Conservation (phyloP, 2,797 vertebrate genomes). For the Poliocrania exsul region DNA sequence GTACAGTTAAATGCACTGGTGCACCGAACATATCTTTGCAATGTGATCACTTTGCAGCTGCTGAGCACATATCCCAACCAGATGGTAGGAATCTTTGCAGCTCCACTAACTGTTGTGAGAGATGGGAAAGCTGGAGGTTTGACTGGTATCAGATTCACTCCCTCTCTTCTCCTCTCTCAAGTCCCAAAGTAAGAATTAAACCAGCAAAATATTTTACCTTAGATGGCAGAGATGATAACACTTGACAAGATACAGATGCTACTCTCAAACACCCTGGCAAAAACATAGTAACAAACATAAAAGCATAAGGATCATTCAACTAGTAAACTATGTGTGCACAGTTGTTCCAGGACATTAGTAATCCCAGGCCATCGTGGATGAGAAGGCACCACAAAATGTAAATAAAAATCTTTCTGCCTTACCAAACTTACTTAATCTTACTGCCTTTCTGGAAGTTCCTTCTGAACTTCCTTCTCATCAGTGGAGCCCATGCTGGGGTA, state of each 20-base stretch:
- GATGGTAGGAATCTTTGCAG: neutral
- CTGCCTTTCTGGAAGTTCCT: neutral
- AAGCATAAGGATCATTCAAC: neutral
- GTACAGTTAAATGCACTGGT: neutral
- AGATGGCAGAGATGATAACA: neutral
- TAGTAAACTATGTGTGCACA: neutral
- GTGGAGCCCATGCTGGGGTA: neutral
- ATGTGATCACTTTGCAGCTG: slow-evolving; percentile 13
- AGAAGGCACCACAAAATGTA: neutral
- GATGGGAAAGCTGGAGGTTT: neutral
- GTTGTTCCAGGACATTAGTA: neutral
- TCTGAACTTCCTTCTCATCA: neutral
- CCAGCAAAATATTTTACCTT: neutral
- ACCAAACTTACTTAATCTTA: neutral
- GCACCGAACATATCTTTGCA: neutral
- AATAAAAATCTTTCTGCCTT: neutral
- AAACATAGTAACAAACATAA: neutral
- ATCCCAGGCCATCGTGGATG: neutral
- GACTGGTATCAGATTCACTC: neutral
- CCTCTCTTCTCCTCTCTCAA: neutral
- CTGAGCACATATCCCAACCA: neutral
- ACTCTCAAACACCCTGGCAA: neutral
- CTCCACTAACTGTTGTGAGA: neutral
- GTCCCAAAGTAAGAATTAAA: neutral
- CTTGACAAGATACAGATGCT: neutral